Conservation (phyloP, 1,140 invertebrate genomes). For the Luehdorfia chinensis region DNA sequence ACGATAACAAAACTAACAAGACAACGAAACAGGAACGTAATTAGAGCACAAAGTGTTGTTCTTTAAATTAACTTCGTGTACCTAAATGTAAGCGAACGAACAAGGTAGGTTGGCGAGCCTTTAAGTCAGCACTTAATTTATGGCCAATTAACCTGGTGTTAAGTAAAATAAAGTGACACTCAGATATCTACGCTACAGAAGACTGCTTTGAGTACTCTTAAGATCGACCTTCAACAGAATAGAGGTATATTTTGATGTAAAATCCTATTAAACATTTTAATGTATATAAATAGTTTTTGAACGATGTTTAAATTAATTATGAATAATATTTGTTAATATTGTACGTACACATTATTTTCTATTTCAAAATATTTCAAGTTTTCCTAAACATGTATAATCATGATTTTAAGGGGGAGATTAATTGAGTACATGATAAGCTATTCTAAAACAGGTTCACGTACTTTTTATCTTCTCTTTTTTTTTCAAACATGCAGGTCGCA, state of each 20-base stretch:
- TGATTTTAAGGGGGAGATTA: no score
- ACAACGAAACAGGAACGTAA: slow-evolving; percentile 42
- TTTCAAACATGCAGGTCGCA: no score
- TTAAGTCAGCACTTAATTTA: slow-evolving; percentile 66
- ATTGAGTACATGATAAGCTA: no score
- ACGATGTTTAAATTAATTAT: no score
- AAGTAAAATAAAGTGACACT: slow-evolving; percentile 62
- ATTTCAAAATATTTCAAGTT: no score
- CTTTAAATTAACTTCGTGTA: slow-evolving; percentile 56
- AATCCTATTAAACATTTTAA: background rate
- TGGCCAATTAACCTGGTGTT: slow-evolving; percentile 69
- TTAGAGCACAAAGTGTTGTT: slow-evolving; percentile 57
- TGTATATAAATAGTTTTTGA: background rate
- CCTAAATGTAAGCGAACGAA: slow-evolving; percentile 44
- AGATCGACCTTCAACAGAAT: slow-evolving; percentile 20
- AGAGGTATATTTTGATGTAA: background rate
- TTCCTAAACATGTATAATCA: no score
- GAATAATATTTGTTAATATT: no score
- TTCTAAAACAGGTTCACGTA: no score
- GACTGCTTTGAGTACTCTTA: slow-evolving; percentile 29
- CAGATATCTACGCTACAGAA: slow-evolving; percentile 35
- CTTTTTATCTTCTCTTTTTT: no score
- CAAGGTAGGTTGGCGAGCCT: slow-evolving; percentile 49
- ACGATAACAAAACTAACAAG: slow-evolving; percentile 33
- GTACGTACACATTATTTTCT: no score